Evolutionary conservation across 2,888 invertebrate species (phyloP).

Genomic region (Lasioglossum marginatum): DNA sequence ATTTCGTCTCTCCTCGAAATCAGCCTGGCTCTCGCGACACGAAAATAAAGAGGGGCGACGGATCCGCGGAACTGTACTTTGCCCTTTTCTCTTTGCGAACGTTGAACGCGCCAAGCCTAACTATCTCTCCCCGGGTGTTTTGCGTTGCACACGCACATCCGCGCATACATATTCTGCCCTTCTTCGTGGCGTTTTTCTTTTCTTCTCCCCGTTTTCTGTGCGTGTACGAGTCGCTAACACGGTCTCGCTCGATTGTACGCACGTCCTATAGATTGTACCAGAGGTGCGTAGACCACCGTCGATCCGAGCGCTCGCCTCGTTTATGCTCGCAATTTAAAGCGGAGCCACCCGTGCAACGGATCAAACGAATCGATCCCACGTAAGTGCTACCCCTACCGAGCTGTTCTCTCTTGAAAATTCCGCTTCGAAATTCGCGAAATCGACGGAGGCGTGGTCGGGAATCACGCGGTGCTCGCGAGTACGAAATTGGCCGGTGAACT

Average conservation of each 20-base stretch:
- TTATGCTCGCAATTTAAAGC: slow-evolving; percentile 1
- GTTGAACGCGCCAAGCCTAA: slow-evolving; percentile 35
- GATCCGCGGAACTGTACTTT: slow-evolving; percentile 35
- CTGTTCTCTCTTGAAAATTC: neutral
- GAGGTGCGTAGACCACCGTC: slow-evolving; percentile 7
- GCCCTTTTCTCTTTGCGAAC: slow-evolving; percentile 40
- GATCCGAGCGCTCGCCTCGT: slow-evolving; percentile 17
- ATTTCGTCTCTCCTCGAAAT: slow-evolving; percentile 65
- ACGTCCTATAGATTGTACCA: slow-evolving; percentile 21
- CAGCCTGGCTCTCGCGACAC: slow-evolving; percentile 40
- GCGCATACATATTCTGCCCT: neutral
- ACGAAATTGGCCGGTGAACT: neutral
- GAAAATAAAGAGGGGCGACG: slow-evolving; percentile 57
- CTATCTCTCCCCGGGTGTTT: slow-evolving; percentile 12
- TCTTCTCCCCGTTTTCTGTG: neutral
- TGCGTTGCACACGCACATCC: neutral
- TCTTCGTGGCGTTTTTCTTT: neutral
- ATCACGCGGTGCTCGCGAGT: neutral
- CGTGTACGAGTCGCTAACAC: neutral
- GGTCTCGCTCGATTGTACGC: neutral
- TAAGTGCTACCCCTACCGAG: neutral
- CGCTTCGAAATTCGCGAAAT: neutral
- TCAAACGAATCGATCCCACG: slow-evolving; percentile 3
- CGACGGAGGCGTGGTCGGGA: neutral
- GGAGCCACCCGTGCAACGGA: slow-evolving; percentile 2